Percentiles rank a stretch among this genome's conserved stretches.
Conservation (phyloP, 2,888 invertebrate genomes). For the Nomada hirtipes region DNA sequence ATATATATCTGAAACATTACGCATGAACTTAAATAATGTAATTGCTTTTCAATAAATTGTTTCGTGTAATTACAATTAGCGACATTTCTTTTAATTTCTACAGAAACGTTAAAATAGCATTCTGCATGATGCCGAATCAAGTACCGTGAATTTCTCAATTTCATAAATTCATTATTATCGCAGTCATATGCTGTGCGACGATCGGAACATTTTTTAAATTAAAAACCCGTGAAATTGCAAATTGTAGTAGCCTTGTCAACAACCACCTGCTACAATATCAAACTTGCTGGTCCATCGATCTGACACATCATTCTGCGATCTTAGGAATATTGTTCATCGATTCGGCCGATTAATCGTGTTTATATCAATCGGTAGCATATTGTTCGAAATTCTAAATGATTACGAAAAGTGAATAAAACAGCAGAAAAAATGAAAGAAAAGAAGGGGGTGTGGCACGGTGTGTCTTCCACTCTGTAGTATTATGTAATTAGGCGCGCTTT, state of each 20-base stretch:
- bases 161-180: background rate
- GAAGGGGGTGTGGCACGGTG: conserved; percentile 77
- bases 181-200: background rate
- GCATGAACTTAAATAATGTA: background rate
- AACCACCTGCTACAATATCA: conserved; percentile 52
- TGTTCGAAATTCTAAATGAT: background rate
- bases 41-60: background rate
- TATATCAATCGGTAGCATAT: background rate
- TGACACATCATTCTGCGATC: conserved; percentile 5
- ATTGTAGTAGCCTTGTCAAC: conserved; percentile 32
- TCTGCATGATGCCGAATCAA: background rate
- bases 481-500: conserved; percentile 78
- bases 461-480: conserved; percentile 61
- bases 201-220: background rate
- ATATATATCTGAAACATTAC: conserved; percentile 55
- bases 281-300: conserved; percentile 19
- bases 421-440: conserved; percentile 28
- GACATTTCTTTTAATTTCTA: background rate
- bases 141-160: background rate
- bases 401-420: background rate
- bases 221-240: background rate
- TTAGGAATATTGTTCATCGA: conserved; percentile 10
- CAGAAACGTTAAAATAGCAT: background rate
- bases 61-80: background rate
- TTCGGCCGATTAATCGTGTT: background rate